Base-by-base conservation (phyloP, 1,140 invertebrate genomes). In the Drosophila prosaltans region DNA sequence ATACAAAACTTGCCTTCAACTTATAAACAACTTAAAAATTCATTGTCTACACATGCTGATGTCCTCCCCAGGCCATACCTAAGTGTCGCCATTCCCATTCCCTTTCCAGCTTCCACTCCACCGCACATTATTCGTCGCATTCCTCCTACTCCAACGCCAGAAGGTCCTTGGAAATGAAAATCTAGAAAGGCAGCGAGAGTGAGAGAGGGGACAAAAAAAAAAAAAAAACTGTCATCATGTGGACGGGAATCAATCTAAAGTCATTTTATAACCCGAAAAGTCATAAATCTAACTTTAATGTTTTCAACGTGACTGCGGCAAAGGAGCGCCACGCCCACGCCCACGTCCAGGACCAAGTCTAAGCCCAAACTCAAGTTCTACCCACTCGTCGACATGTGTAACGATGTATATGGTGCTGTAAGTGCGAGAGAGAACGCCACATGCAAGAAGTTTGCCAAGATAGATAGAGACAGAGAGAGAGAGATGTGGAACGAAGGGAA, bases 261-360 rank as follows among this genome's bases (percentile, higher is more conserved):
- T 91, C 90, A 91, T 91, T 91, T 91, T 91, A 91, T 91, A 91
- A 91, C 90, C 86, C 86, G 74, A 90, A 91, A 90, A 91, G 90
- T 91, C 90, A 91, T 91, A 91, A 91, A 91, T 91, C 90, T 91
- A 91, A 91, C 90, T 91, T 91, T 91, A 91, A 91, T 91, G 88
- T 84, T 81, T 74, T 74, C 85, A 90, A 91, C 90, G 90, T 91
- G 90, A 91, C 90, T 91, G 90, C 90, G 90, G 81, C 86, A 91
- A 45, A 43, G 65, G 68, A 24, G 21, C 8, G 21, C 8, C 63
- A 77, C 66, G 75, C 66, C 59, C 78, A 69, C 30, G 68, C 63
- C 78, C 60, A 70, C 65, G 51, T 67, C 69, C 61, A 51, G 21
- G 8, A 51, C 21, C 45, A 51, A 51, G 45, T 51, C 45, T 51